Evolutionary conservation across 2,888 invertebrate genomes (phyloP).

Genomic region (Ecdyonurus torrentis): DNA sequence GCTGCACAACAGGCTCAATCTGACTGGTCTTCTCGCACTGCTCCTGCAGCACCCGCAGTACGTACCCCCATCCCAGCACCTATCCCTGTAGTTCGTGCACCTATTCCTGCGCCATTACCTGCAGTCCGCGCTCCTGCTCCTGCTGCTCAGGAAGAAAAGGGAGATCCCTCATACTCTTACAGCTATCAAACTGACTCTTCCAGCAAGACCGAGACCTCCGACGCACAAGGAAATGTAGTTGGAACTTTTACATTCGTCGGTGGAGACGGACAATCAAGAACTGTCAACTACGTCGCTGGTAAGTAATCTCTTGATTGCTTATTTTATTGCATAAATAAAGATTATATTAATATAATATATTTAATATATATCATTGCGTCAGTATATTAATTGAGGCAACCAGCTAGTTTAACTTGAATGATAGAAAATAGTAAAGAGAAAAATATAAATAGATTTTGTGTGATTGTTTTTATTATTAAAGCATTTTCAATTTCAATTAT

Average conservation of each 20-base stretch:
- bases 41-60: not conserved
- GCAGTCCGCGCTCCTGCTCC: conserved; percentile 4
- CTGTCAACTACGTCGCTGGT: conserved; percentile 13
- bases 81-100: not conserved
- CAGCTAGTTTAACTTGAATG: too few relatives aligned
- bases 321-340: too few relatives aligned
- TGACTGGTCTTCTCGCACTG: not conserved
- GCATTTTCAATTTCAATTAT: too few relatives aligned
- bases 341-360: too few relatives aligned
- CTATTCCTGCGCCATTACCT: conserved; percentile 1
- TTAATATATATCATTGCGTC: too few relatives aligned
- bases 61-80: not conserved
- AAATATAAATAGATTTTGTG: too few relatives aligned
- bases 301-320: too few relatives aligned
- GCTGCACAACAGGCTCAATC: not conserved
- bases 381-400: too few relatives aligned
- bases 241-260: conserved; percentile 9
- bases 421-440: too few relatives aligned
- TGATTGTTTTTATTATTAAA: too few relatives aligned
- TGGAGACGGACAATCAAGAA: conserved; percentile 6
- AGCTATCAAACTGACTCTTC: conserved; percentile 8
- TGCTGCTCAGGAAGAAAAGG: not conserved
- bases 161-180: conserved; percentile 3
- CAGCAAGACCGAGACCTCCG: conserved; percentile 9
- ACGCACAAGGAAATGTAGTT: conserved; percentile 12